Base-by-base conservation (phyloP, 1,140 invertebrate species). In the Ditylenchus dipsaci region DNA sequence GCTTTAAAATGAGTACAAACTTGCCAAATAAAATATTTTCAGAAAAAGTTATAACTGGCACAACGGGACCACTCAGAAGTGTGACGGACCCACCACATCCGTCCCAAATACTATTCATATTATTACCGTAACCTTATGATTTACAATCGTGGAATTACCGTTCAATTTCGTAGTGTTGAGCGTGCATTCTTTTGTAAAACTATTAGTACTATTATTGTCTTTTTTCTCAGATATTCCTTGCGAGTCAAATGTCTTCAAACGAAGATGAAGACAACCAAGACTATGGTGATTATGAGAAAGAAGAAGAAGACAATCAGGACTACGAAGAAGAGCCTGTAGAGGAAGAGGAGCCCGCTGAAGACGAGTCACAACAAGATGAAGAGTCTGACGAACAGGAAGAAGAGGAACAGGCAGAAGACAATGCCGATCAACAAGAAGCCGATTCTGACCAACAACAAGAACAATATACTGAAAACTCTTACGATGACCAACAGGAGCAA, bases 231-330 rank as follows among this genome's bases (percentile, higher is more conserved):
- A 11, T 38, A 38, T 38, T 38, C 15, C 49, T 15, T 53, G 8
- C 38, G 21, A 61, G n/a, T 21, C 11, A 11, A 61, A 61, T 61
- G 59, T 21, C 29, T 7, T 21, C 59, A n/a, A 53, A 61, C 61
- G 56, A 71, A 17, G 65, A 67, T 7, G 66, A 68, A 69, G 19
- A 69, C 66, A 62, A 70, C n/a, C 26, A 68, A 19, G 66, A 68
- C 8, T 72, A 70, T 30, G 65, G 11, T 33, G 67, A 53, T 49
- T 53, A 49, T 9, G 42, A 27, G 21, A 26, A 73, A 21, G 57
- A 63, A 49, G 45, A 69, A 19, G 9, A 61, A 63, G 26, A 69
- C 49, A 45, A 71, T 9, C 5, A 61, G 13, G 59, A 5, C 19
- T 1, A 61, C 19, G 3, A 61, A 21, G 49, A 59, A 33, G 45